Evolutionary conservation across 2,113 vertebrate species (phyloP), one percentile per base, ranked within the genome.

Genomic region (Protobothrops flavoviridis): DNA sequence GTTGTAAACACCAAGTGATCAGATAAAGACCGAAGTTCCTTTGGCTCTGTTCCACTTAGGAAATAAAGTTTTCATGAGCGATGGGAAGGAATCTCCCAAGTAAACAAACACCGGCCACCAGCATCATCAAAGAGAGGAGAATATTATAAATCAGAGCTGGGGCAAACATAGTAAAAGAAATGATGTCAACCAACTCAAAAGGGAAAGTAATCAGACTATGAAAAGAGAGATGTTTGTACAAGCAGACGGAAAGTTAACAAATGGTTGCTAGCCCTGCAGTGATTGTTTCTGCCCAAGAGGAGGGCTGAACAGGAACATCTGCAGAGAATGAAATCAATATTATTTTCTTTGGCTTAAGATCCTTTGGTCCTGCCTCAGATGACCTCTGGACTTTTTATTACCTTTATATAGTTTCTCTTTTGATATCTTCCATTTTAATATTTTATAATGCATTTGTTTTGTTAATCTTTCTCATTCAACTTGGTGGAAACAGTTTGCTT

Each of bases 41-140:
- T 15, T 91, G 69, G 57, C 21, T 64, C 20, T 53, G n/a, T 57
- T 94, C 88, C 92, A 50, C 12, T 45, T 12, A 94, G 92, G 94
- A 95, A 93, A 1, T 24, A 50, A 93, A 29, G 50, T n/a, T 91
- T 88, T 93, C 0, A 0, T 26, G 64, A 0, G 0, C 2, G 55
- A 21, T 88, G 0, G 43, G 20, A 69, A 94, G 89, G 88, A 94
- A 94, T 0, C 0, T 0, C 26, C 24, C 64, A 92, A 90, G 91
- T 26, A 0, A 94, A 57, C 59, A 94, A 91, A 96, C 90, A 3
- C 8, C 88, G 59, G 59, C 33, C 91, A 88, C 48, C n/a, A 90
- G 48, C 91, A 11, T 43, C 88, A 92, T 29, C 43, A 64, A 93
- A 93, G 53, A 90, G 94, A 52, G 45, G 45, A 24, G 11, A 55